Evolutionary conservation across 2,888 invertebrate species (phyloP).

Genomic region (Mystacides longicornis): DNA sequence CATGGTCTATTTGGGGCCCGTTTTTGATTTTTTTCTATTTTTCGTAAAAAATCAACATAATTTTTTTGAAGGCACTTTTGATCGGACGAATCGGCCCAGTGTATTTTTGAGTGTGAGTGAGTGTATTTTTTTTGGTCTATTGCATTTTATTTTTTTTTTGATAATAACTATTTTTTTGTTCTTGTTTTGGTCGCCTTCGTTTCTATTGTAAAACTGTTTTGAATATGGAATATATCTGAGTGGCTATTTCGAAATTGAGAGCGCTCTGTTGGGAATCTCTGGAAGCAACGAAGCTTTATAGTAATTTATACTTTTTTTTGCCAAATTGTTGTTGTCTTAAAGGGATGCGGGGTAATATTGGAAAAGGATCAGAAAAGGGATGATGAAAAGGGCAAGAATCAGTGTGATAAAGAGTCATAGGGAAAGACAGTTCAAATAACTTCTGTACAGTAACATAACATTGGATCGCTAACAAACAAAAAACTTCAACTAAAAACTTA

Average conservation of each 20-base stretch:
- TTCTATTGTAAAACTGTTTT: constrained; percentile 76
- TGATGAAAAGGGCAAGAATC: not conserved
- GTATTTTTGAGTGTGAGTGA: constrained; percentile 60
- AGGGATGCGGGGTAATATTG: not conserved
- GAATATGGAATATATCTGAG: constrained; percentile 47
- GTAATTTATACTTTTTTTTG: no score
- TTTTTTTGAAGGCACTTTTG: constrained; percentile 88
- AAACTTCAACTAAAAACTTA: constrained; percentile 13
- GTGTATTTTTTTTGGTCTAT: constrained; percentile 22
- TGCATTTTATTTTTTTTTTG: constrained; percentile 20
- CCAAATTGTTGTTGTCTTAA: no score
- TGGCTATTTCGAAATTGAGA: constrained; percentile 71
- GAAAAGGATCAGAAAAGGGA: no score
- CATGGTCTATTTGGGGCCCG: constrained; percentile 85
- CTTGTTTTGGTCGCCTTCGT: constrained; percentile 63
- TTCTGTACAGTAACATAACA: constrained; percentile 22
- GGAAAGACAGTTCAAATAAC: constrained; percentile 14
- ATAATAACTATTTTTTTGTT: constrained; percentile 38
- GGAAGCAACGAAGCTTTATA: no score
- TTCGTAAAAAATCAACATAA: constrained; percentile 83
- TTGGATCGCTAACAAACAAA: constrained; percentile 18
- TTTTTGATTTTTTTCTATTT: constrained; percentile 63
- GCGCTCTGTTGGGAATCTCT: constrained; percentile 40
- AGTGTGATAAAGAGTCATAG: not conserved
- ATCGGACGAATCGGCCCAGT: constrained; percentile 91